Evolutionary conservation across 30 jellyfish, hydroid and myxozoan species (phyloP).

Genomic region (Mastigias papua): DNA sequence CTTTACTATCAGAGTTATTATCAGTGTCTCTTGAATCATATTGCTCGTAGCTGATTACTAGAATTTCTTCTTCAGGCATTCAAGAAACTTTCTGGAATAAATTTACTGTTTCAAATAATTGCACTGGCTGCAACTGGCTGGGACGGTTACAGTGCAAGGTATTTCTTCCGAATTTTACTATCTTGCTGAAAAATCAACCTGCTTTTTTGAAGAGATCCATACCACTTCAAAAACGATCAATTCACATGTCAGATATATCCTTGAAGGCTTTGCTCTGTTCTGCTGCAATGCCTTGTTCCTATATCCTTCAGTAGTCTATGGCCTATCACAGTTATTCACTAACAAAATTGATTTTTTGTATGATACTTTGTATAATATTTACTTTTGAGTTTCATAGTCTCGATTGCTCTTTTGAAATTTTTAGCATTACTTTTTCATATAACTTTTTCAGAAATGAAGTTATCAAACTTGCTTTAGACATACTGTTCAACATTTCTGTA

Average conservation of each 20-base stretch:
- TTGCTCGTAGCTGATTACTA: not conserved
- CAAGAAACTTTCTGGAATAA: constrained; percentile 68
- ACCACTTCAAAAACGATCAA: no score
- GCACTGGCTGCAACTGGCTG: constrained; percentile 79
- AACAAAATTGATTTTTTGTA: no score
- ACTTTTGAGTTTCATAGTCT: not conserved
- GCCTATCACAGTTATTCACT: no score
- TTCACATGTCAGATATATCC: no score
- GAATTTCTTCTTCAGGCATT: constrained; percentile 28
- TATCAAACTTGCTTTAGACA: constrained; percentile 70
- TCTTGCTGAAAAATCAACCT: no score
- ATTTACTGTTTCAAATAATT: constrained; percentile 75
- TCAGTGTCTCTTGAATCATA: not conserved
- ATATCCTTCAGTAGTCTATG: no score
- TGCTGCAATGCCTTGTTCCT: no score
- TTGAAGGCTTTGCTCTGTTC: no score
- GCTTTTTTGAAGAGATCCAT: no score
- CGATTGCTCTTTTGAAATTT: not conserved
- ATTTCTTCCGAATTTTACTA: no score
- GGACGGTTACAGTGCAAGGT: constrained; percentile 87
- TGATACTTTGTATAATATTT: not conserved
- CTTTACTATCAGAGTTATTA: no score
- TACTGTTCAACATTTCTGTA: constrained; percentile 73
- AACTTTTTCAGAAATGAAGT: constrained; percentile 91
- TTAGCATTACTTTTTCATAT: no score